Evolutionary conservation across 2,797 vertebrate species (phyloP).

Genomic region (Rhodeus uyekii): DNA sequence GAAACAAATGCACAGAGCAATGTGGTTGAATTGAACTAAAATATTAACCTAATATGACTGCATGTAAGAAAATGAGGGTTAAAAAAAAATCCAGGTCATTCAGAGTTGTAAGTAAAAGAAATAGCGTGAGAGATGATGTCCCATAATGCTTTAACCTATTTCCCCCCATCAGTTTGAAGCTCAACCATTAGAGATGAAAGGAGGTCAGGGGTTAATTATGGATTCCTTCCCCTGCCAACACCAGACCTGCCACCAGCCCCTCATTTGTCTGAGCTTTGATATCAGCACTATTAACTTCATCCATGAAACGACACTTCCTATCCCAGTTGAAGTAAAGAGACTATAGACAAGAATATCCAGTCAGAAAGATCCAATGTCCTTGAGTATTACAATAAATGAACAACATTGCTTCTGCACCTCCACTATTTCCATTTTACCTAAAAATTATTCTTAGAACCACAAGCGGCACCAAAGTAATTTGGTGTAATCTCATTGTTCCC

Average conservation of each 20-base stretch:
- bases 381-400: not conserved
- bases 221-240: slow-evolving; percentile 68
- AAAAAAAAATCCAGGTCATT: slow-evolving; percentile 7
- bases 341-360: not conserved
- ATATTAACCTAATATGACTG: slow-evolving; percentile 15
- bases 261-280: slow-evolving; percentile 61
- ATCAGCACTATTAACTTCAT: slow-evolving; percentile 66
- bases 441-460: not conserved
- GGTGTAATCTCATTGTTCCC: not conserved
- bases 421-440: not conserved
- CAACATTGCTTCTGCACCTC: not conserved
- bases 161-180: slow-evolving; percentile 52
- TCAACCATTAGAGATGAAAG: slow-evolving; percentile 63
- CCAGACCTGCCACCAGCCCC: slow-evolving; percentile 64
- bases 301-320: slow-evolving; percentile 59
- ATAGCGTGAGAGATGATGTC: slow-evolving; percentile 36
- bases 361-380: not conserved
- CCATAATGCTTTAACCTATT: slow-evolving; percentile 56
- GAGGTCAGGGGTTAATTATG: slow-evolving; percentile 73
- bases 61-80: not conserved
- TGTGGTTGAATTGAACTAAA: not conserved
- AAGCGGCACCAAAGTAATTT: not conserved
- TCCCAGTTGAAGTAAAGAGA: slow-evolving; percentile 4
- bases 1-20: not conserved
- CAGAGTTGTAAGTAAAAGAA: slow-evolving; percentile 48